Base-by-base conservation (phyloP, 1,140 invertebrate species). In the Cyrtorhinus lividipennis region DNA sequence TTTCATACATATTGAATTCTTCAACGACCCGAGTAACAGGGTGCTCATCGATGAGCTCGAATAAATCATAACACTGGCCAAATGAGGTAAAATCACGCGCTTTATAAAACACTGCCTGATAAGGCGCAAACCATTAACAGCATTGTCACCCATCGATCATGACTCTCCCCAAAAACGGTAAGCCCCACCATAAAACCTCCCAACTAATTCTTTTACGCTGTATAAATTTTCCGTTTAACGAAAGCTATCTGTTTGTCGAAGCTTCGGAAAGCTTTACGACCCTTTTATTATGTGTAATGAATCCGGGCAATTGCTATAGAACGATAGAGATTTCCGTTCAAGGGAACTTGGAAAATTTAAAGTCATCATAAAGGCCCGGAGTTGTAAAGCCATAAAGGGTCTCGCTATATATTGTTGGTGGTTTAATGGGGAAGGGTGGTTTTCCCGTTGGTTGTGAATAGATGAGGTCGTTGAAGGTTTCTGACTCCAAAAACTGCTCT, bases 281-380 rank as follows among this genome's bases (percentile, higher is more conserved):
- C 48, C 48, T 53, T 53, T 53, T 53, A 53, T 53, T 53, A 22
- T 53, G 20, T 53, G 48, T 53, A 53, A 53, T 53, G 48, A 15
- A 53, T 53, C 48, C 48, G 18, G 20, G 48, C 48, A 22, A 53
- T 53, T 53, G 20, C 18, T 20, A 20, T 5, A 22, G n/a, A n/a
- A n/a, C n/a, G n/a, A n/a, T 10, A 22, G 48, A 22, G 48, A 10
- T 53, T 22, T 53, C 20, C 48, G 48, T 53, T 53, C 10, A 38
- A 38, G 48, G 10, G 20, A 53, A 53, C 48, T 53, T 22, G 48
- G 48, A 53, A 53, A 53, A 53, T 53, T 53, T 22, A 22, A 53
- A 53, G 10, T 53, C 48, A 53, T 53, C 48, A 22, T 53, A 22
- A 53, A 53, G 20, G 48, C 48, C 30, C 3, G 48, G 20, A 53